Evolutionary conservation across 2,888 invertebrate species (phyloP).

Genomic region (Ornithoptera alexandrae): DNA sequence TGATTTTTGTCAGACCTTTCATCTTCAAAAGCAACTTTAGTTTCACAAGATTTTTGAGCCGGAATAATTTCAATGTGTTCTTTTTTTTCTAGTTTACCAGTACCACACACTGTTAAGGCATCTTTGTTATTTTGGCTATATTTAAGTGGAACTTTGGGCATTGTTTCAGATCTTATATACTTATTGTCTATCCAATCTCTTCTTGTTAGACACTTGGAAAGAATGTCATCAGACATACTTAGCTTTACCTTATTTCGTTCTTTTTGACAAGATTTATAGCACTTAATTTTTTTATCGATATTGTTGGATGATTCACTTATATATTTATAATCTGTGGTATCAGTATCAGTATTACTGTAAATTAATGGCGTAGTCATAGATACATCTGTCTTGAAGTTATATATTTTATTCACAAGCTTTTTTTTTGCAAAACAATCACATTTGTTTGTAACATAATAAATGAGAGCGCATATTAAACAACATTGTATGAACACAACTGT

Average conservation of each 20-base stretch:
- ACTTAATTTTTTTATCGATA: slow-evolving; percentile 58
- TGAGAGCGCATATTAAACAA: slow-evolving; percentile 52
- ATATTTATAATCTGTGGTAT: slow-evolving; percentile 57
- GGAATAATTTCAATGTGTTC: slow-evolving; percentile 20
- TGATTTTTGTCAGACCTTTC: slow-evolving; percentile 33
- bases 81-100: slow-evolving; percentile 23
- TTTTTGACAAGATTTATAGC: slow-evolving; percentile 66
- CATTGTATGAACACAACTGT: slow-evolving; percentile 53
- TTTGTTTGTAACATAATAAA: slow-evolving; percentile 46
- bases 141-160: slow-evolving; percentile 33
- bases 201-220: slow-evolving; percentile 65
- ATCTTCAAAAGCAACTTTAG: slow-evolving; percentile 47
- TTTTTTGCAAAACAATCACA: slow-evolving; percentile 47
- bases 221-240: slow-evolving; percentile 67
- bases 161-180: slow-evolving; percentile 44
- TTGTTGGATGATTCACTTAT: slow-evolving; percentile 55
- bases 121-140: neutral
- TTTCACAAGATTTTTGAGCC: slow-evolving; percentile 32
- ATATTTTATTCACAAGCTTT: slow-evolving; percentile 51
- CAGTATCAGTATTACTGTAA: slow-evolving; percentile 60
- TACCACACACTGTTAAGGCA: neutral
- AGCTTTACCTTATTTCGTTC: slow-evolving; percentile 48
- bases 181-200: slow-evolving; percentile 57
- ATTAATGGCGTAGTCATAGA: slow-evolving; percentile 69
- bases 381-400: slow-evolving; percentile 60